These are phyloP conservation scores for Isichthys henryi DNA, from an alignment of 2,113 vertebrate species.

Conservation along the genomic window DNA sequence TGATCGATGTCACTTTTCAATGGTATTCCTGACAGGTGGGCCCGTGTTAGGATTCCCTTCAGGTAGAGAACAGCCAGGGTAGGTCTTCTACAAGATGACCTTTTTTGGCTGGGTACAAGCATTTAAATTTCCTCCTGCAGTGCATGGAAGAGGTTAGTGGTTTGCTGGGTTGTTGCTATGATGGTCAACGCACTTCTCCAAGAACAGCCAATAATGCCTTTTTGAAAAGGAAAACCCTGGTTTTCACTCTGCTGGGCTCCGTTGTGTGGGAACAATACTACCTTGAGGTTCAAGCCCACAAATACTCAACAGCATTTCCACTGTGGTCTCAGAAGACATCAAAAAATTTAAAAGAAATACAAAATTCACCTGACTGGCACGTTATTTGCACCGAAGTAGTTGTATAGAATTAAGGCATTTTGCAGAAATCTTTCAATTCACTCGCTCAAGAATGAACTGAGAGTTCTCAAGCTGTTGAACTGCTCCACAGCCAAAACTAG, in stretches of 20 bases:
- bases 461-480: constrained; percentile 6
- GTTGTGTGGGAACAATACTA: background rate
- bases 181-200: background rate
- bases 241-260: background rate
- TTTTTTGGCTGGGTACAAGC: background rate
- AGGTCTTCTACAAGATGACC: background rate
- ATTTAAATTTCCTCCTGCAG: background rate
- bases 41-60: background rate
- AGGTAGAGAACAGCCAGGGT: background rate
- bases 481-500: background rate
- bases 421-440: constrained; percentile 1
- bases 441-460: background rate
- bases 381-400: background rate
- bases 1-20: background rate
- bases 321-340: background rate
- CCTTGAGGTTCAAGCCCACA: background rate
- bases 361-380: background rate
- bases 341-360: background rate
- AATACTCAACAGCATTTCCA: background rate
- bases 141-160: background rate
- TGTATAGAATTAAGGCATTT: background rate
- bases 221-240: background rate
- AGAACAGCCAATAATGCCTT: background rate
- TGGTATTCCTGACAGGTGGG: background rate
- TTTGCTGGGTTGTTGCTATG: background rate